Conservation (phyloP, 2,113 vertebrate genomes). For the Amblyornis subalaris region DNA sequence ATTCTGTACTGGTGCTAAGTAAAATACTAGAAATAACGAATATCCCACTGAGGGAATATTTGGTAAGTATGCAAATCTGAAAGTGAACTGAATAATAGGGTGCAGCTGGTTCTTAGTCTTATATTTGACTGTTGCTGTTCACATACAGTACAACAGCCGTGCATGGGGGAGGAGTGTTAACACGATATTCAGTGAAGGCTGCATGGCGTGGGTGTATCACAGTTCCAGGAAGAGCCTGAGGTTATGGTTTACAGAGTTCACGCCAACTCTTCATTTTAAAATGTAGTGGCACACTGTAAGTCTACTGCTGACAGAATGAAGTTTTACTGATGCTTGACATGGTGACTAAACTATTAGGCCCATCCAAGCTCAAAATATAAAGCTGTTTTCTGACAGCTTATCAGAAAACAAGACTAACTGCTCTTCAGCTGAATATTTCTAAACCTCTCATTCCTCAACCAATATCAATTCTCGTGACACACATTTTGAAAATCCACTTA, state of each 20-base stretch:
- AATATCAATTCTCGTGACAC: conserved; percentile 16
- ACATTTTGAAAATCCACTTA: conserved; percentile 20
- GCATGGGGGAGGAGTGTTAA: conserved; percentile 60
- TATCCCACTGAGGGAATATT: conserved; percentile 12
- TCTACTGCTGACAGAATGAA: conserved; percentile 60
- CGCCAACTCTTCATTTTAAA: conserved; percentile 56
- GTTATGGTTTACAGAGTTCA: conserved; percentile 64
- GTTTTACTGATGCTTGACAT: conserved; percentile 59
- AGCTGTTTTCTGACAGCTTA: conserved; percentile 63
- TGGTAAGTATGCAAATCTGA: conserved; percentile 51
- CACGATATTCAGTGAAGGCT: conserved; percentile 61
- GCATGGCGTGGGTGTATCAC: conserved; percentile 60
- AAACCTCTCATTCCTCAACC: conserved; percentile 13
- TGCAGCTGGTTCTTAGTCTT: conserved; percentile 60
- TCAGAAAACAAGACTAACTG: conserved; percentile 60
- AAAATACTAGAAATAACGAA: conserved; percentile 19
- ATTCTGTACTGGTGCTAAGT: not conserved
- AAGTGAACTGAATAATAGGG: conserved; percentile 55
- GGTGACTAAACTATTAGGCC: conserved; percentile 60
- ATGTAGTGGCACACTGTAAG: conserved; percentile 38
- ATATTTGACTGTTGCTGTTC: conserved; percentile 61
- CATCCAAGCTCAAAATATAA: conserved; percentile 59
- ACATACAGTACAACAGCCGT: conserved; percentile 57
- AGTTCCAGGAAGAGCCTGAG: conserved; percentile 67
- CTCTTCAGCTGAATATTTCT: conserved; percentile 47